Conservation (phyloP, 2,888 invertebrate species). For the Clistopyga incitator region DNA sequence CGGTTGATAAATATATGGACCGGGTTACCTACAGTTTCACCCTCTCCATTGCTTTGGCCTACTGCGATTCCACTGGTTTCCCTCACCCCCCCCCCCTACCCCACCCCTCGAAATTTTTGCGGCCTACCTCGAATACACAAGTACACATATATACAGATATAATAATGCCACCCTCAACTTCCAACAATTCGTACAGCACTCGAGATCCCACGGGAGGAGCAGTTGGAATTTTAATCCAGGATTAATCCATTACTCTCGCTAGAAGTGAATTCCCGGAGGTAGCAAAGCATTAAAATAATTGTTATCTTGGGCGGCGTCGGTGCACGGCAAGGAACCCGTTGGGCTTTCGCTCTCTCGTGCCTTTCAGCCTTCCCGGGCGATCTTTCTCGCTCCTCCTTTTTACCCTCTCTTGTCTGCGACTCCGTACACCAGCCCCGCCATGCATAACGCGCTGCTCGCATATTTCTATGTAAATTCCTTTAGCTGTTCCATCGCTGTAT, state of each 20-base stretch:
- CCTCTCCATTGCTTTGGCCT: not conserved
- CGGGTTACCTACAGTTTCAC: slow-evolving; percentile 1
- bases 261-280: slow-evolving; percentile 68
- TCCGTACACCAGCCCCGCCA: slow-evolving; percentile 5
- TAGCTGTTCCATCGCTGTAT: slow-evolving; percentile 27
- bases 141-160: not conserved
- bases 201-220: slow-evolving; percentile 30
- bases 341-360: slow-evolving; percentile 2
- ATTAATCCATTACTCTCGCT: slow-evolving; percentile 69
- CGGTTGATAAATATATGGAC: slow-evolving; percentile 35
- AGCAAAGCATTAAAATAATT: slow-evolving; percentile 69
- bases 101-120: slow-evolving; percentile 12
- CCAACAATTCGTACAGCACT: slow-evolving; percentile 52
- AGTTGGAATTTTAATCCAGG: slow-evolving; percentile 67
- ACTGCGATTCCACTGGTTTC: slow-evolving; percentile 15
- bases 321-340: slow-evolving; percentile 17
- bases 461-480: slow-evolving; percentile 66
- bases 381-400: slow-evolving; percentile 19
- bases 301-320: slow-evolving; percentile 61
- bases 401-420: not conserved
- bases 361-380: slow-evolving; percentile 13
- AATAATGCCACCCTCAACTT: slow-evolving; percentile 3
- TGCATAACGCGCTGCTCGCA: slow-evolving; percentile 54
- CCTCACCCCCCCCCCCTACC: too few species aligned
- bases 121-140: slow-evolving; percentile 25